These are phyloP conservation scores for Geotrupes spiniger DNA, from an alignment of 2,888 invertebrate genomes.

Conservation along the genomic window DNA sequence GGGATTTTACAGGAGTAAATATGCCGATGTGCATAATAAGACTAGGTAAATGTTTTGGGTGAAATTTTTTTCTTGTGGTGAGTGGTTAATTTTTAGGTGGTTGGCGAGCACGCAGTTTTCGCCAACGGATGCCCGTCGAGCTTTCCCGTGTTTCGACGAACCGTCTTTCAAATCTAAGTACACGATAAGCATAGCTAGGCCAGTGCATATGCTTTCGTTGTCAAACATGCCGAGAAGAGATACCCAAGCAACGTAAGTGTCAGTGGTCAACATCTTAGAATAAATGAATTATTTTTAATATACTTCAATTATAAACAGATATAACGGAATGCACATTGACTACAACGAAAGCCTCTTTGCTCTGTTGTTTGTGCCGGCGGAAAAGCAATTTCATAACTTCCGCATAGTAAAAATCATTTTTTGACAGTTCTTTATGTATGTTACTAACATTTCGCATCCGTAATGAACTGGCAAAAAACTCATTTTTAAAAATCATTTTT, in stretches of 20 bases:
- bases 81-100: conserved; percentile 55
- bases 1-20: conserved; percentile 59
- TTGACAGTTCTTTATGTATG: too few relatives aligned
- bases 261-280: background rate
- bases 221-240: conserved; percentile 66
- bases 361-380: too few relatives aligned
- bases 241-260: conserved; percentile 36
- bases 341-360: too few relatives aligned
- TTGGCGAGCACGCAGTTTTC: conserved; percentile 79
- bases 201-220: conserved; percentile 53
- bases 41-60: conserved; percentile 23
- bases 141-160: conserved; percentile 87
- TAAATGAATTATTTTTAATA: background rate
- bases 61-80: background rate
- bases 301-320: background rate
- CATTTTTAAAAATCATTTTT: too few relatives aligned
- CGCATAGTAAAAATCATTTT: too few relatives aligned
- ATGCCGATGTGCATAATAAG: conserved; percentile 39
- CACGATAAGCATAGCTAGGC: conserved; percentile 63
- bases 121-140: conserved; percentile 72
- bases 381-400: too few relatives aligned
- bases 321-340: too few relatives aligned
- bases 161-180: conserved; percentile 79
- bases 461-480: too few relatives aligned
- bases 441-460: too few relatives aligned